Evolutionary conservation across 1,140 invertebrate species (phyloP), one percentile per base, ranked within the genome.

Genomic region (Papilio aristodemus): DNA sequence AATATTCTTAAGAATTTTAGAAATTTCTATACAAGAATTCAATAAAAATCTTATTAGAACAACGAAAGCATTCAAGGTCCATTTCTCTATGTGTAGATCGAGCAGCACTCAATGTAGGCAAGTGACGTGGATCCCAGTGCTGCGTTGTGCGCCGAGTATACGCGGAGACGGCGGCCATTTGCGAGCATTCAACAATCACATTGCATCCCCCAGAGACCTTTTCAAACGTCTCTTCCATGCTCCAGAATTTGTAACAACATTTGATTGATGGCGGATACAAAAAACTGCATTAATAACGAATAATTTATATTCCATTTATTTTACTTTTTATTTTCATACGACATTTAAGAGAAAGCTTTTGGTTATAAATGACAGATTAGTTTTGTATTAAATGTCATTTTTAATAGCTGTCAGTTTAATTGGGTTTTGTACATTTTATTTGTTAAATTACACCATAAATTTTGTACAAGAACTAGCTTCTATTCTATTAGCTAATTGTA

Each of bases 161-260:
- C 32, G 59, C 59, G 36, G 59, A 32, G 59, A 19, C 60, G 38
- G 10, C 37, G 60, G 43, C 43, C 63, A 66, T 66, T 66, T 66
- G 39, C 43, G 43, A 66, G 43, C 43, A 66, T 64, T 50, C 63
- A 50, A 66, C 63, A 66, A 66, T 66, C 39, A 10, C 63, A 66
- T 46, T 66, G 63, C 63, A 50, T 66, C 43, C 63, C 63, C 43
- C 22, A 27, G 63, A 50, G 63, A 66, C 13, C 41, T 46, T 46
- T 66, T 66, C 63, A 50, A 36, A 66, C 63, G 63, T 32, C 41
- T 50, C 17, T 43, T 64, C 32, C 14, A 66, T 66, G 36, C 22
- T 25, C 22, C n/a, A 17, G 41, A 50, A 46, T 66, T 46, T 66
- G 41, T 50, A 50, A 41, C 39, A 25, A 27, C 27, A 5, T 14